A percentile compares a stretch with the other conserved stretches of the same genome.
These are phyloP conservation scores for Drosophila rufa DNA, from an alignment of 1,140 invertebrate genomes.

Conservation along the genomic window DNA sequence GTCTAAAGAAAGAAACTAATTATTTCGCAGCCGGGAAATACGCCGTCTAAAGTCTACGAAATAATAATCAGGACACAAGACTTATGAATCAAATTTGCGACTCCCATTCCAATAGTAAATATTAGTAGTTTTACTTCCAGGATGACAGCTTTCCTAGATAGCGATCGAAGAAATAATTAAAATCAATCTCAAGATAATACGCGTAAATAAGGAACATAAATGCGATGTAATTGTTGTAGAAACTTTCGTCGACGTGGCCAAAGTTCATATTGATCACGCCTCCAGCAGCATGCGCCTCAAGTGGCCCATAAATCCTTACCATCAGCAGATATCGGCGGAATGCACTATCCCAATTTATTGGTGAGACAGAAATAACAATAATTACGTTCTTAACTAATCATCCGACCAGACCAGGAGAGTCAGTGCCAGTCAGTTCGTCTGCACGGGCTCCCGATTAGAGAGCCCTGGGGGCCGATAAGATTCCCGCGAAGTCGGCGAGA, in stretches of 20 bases:
- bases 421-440: conserved; percentile 16
- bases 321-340: conserved; percentile 14
- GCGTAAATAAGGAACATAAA: background rate
- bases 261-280: conserved; percentile 19
- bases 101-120: too few relatives aligned
- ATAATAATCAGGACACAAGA: too few relatives aligned
- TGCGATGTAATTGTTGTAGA: background rate
- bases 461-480: conserved; percentile 15
- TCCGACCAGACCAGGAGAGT: background rate
- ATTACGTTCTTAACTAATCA: conserved; percentile 9
- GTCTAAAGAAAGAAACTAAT: too few relatives aligned
- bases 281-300: background rate
- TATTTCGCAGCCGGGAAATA: too few relatives aligned
- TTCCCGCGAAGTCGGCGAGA: background rate
- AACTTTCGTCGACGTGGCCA: background rate
- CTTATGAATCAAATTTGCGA: too few relatives aligned
- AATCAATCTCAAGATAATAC: background rate
- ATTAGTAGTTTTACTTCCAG: background rate
- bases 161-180: background rate
- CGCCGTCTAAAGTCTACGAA: too few relatives aligned
- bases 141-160: background rate
- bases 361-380: conserved; percentile 5
- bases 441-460: conserved; percentile 9
- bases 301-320: conserved; percentile 15
- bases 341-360: conserved; percentile 20